Percentiles rank a stretch among this genome's conserved stretches.
Conservation (phyloP, 1,140 invertebrate genomes). For the Ostrea denselamellosa region DNA sequence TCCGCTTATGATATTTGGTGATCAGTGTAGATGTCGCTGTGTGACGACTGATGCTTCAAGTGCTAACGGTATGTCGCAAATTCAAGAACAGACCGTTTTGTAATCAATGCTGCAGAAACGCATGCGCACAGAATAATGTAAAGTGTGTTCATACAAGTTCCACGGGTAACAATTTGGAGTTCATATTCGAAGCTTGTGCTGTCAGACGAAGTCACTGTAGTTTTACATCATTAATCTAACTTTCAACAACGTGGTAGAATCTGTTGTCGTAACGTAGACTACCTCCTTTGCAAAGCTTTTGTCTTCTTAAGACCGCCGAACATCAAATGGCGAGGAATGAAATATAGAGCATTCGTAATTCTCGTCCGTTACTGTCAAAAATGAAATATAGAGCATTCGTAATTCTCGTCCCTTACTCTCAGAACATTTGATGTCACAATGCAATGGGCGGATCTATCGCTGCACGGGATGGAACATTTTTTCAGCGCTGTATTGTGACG, state of each 20-base stretch:
- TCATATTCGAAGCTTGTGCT: not conserved
- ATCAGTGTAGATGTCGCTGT: not conserved
- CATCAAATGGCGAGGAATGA: too few relatives aligned
- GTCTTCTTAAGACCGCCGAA: too few relatives aligned
- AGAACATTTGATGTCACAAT: too few relatives aligned
- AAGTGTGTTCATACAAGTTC: constrained; percentile 24
- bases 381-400: too few relatives aligned
- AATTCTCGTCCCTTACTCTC: too few relatives aligned
- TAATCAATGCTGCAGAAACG: not conserved
- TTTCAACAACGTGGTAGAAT: not conserved
- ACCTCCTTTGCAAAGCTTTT: constrained; percentile 29
- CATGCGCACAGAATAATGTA: not conserved
- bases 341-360: too few relatives aligned
- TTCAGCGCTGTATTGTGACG: too few relatives aligned
- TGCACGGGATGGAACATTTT: too few relatives aligned
- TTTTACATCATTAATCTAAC: not conserved
- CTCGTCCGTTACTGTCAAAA: too few relatives aligned
- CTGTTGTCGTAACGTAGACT: constrained; percentile 18
- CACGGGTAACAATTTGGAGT: constrained; percentile 2
- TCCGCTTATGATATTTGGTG: not conserved
- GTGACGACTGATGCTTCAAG: not conserved
- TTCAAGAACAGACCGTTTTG: not conserved
- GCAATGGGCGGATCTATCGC: too few relatives aligned
- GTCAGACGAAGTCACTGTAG: not conserved
- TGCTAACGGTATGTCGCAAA: not conserved